Percentiles rank a stretch among this genome's conserved stretches.
Conservation (phyloP, 2,113 vertebrate genomes). For the Aythya baeri region DNA sequence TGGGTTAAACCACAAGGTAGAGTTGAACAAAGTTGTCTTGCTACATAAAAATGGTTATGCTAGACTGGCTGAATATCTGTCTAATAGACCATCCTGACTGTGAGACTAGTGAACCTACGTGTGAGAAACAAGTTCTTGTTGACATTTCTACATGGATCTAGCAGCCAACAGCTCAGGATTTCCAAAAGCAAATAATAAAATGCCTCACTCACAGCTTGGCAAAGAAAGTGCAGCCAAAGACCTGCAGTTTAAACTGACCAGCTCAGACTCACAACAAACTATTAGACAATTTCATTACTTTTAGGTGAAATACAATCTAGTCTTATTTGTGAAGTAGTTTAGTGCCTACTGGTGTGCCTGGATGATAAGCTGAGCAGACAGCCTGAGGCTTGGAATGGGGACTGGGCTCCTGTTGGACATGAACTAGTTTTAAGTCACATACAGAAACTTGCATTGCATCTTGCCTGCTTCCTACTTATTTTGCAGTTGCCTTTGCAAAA, state of each 20-base stretch:
- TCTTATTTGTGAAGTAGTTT: not conserved
- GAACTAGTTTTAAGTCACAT: not conserved
- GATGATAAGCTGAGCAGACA: not conserved
- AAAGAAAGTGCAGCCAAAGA: not conserved
- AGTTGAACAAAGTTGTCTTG: not conserved
- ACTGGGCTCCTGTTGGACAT: not conserved
- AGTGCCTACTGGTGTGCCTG: not conserved
- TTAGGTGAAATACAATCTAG: not conserved
- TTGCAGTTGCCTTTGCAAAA: not conserved
- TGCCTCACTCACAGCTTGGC: not conserved
- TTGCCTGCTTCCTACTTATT: not conserved
- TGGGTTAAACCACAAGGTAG: not conserved
- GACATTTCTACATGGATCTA: not conserved
- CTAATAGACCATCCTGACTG: not conserved
- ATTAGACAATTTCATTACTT: not conserved
- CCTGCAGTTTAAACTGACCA: not conserved
- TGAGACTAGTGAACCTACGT: not conserved
- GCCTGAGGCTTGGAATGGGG: not conserved
- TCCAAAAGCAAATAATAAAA: not conserved
- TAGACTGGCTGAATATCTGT: not conserved
- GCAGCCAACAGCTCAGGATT: not conserved
- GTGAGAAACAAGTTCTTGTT: not conserved
- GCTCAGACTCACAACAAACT: not conserved
- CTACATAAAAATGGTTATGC: not conserved
- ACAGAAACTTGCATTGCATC: not conserved